Evolutionary conservation across 2,797 vertebrate genomes (phyloP).

Genomic region (Cirrhinus mrigala): DNA sequence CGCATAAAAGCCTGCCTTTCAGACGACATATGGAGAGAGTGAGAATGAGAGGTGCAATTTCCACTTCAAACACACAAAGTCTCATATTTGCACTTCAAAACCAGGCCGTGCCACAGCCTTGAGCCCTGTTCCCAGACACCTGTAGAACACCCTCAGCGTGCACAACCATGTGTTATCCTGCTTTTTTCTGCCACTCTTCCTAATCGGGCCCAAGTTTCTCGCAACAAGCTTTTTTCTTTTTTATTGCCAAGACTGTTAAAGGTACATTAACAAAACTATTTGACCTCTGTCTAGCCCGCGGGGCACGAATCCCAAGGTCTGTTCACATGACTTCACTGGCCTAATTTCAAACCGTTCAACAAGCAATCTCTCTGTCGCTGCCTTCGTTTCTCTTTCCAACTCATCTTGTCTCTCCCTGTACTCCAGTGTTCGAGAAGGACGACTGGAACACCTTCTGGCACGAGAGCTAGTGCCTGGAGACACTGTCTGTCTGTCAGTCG

Average conservation of each 20-base stretch:
- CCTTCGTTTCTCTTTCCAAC: background rate
- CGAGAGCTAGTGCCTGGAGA: slow-evolving; percentile 96
- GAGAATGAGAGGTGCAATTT: slow-evolving; percentile 35
- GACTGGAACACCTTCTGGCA: slow-evolving; percentile 89
- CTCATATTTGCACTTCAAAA: slow-evolving; percentile 60
- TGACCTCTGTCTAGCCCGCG: background rate
- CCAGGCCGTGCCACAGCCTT: background rate
- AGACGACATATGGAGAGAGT: background rate
- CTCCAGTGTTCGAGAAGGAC: slow-evolving; percentile 87
- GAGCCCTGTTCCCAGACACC: background rate
- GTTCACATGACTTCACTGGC: slow-evolving; percentile 16
- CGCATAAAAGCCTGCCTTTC: slow-evolving; percentile 3
- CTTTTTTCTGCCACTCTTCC: background rate
- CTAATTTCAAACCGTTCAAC: slow-evolving; percentile 12
- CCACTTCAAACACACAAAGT: slow-evolving; percentile 54
- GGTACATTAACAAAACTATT: background rate
- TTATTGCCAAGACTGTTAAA: background rate
- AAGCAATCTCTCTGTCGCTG: background rate
- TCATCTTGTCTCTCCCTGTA: background rate
- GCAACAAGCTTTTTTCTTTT: background rate
- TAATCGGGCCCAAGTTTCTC: background rate
- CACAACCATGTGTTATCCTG: background rate
- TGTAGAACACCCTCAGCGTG: background rate
- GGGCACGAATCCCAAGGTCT: slow-evolving; percentile 13
- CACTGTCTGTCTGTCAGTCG: slow-evolving; percentile 92